Evolutionary conservation across 2,797 vertebrate species (phyloP), one percentile per base, ranked within the genome.

Genomic region (Leucoraja ocellata): DNA sequence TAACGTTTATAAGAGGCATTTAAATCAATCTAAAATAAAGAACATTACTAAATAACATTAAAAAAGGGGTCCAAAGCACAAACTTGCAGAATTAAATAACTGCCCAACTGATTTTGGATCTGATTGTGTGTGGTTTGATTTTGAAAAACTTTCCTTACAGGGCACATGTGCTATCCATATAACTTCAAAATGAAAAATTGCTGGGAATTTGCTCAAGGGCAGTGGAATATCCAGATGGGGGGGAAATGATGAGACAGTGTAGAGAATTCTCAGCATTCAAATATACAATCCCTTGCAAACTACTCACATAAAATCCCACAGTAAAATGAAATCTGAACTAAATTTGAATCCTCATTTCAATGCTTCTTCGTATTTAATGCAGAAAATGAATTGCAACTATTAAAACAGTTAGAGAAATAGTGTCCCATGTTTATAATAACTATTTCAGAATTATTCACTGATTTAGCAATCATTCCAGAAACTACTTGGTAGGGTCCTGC

Each of bases 161-260:
- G 36, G 61, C 61, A 65, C 58, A 88, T 88, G 14, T 65, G 58
- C 28, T 32, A 65, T 65, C 84, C 61, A 88, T 61, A 88, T 88
- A 63, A 63, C 58, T 86, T 86, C 84, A 88, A 88, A 88, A 88
- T n/a, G 28, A 88, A 88, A 88, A 18, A 16, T 88, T 88, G n/a
- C 16, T 16, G 21, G 61, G 61, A 88, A 88, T 65, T 88, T n/a
- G 13, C 61, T 88, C 4, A 32, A 65, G 58, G 84, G 28, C 61
- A 32, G 5, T 65, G 84, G 14, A 88, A 32, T 88, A 65, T n/a
- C n/a, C 61, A 88, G 84, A 88, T 88, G 32, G 84, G 28, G 84
- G 28, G n/a, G 65, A 65, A 2, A 88, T 65, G 21, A 13, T 32
- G 28, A 6, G 65, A 65, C 13, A 65, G 28, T 18, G 63, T 13